Base-by-base conservation (phyloP, 2,113 vertebrate genomes). In the Oophaga pumilio region DNA sequence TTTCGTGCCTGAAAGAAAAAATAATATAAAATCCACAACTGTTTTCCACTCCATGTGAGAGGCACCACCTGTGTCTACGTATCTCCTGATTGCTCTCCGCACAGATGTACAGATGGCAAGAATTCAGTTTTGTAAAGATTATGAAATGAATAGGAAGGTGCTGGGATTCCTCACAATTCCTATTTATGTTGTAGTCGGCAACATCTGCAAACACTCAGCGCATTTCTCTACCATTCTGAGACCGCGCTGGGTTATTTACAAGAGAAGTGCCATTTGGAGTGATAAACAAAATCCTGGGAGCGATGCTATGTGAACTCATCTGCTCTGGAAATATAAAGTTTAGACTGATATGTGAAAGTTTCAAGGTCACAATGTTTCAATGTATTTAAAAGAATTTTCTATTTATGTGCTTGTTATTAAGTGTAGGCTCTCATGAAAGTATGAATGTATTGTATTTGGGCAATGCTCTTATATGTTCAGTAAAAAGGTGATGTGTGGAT, bases 101-200 rank as follows among this genome's bases (percentile, higher is more conserved):
- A 76, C 81, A 84, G 57, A 76, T 77, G 80, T 88, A 73, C 86
- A 74, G 87, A 88, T 84, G 87, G 87, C 80, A 88, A n/a, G 74
- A 82, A 84, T 76, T 77, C 80, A 66, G 80, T 69, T 83, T 84
- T 82, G 9, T 76, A 17, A 53, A 88, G 80, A 84, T 83, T 77
- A 88, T 43, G 81, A 88, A 77, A 76, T 88, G 73, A 88, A 77
- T 77, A 26, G 43, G 17, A 84, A 88, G 81, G 81, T 82, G 53
- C 71, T 88, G 80, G 87, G 50, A 88, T 74, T 88, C 71, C 62
- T 88, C 68, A 88, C 13, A 64, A 69, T 56, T 88, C 83, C 53
- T 77, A 83, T 88, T 88, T 88, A 84, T 88, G 86, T 83, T 83
- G 22, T 53, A 76, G 9, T 76, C 57, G 50, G 80, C 15, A 84